These are phyloP conservation scores for Schizotus pectinicornis DNA, from an alignment of 2,888 invertebrate genomes.

Conservation along the genomic window DNA sequence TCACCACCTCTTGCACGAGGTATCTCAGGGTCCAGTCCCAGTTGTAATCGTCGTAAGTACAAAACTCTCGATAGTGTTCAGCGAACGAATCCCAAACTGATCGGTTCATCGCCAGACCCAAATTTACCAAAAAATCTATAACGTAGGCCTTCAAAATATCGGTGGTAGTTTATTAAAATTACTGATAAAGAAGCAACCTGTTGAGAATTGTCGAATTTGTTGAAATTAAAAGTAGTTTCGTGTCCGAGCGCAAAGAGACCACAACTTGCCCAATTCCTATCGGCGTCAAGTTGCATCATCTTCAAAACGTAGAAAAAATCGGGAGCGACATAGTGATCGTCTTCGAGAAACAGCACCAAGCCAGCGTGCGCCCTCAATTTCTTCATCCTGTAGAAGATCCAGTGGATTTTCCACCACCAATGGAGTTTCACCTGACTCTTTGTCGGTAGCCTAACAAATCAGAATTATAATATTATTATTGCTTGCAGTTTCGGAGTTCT, in stretches of 20 bases:
- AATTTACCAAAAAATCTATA: conserved; percentile 54
- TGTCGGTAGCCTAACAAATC: no score
- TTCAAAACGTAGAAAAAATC: conserved; percentile 5
- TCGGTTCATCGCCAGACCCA: conserved; percentile 69
- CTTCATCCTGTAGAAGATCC: conserved; percentile 4
- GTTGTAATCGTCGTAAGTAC: conserved; percentile 70
- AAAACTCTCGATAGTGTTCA: conserved; percentile 64
- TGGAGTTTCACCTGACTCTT: conserved; percentile 9
- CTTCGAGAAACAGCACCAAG: conserved; percentile 5
- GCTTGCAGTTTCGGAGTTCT: no score
- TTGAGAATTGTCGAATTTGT: no score
- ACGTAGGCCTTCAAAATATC: neutral
- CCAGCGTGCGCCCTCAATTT: neutral
- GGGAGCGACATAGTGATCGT: conserved; percentile 11
- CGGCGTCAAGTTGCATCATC: neutral
- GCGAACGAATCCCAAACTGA: conserved; percentile 62
- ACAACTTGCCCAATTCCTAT: neutral
- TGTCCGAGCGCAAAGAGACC: neutral
- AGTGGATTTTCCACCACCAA: conserved; percentile 17
- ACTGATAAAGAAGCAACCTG: neutral
- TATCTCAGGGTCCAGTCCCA: conserved; percentile 69
- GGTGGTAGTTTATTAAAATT: no score
- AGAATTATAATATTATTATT: neutral
- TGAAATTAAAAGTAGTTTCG: no score
- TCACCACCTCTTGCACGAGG: neutral